These are phyloP conservation scores for Oncorhynchus clarkii DNA, from an alignment of 2,113 vertebrate genomes.

Conservation along the genomic window DNA sequence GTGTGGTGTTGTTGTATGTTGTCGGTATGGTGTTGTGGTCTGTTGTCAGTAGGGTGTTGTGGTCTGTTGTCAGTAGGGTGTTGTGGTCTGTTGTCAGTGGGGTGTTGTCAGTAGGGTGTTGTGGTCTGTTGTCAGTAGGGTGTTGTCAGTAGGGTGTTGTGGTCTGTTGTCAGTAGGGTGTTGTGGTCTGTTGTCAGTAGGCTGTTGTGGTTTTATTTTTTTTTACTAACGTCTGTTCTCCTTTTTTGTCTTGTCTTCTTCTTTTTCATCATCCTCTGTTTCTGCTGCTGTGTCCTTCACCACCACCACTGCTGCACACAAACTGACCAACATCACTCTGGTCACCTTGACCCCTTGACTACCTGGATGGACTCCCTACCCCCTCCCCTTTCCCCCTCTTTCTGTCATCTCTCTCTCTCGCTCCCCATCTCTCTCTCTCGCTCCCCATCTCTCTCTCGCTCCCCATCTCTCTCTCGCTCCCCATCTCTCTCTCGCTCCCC, in stretches of 20 bases:
- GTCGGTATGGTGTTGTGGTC: slow-evolving; percentile 26
- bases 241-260: slow-evolving; percentile 35
- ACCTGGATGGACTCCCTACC: slow-evolving; percentile 8
- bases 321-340: slow-evolving; percentile 16
- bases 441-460: background rate
- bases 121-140: no score
- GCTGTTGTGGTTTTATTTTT: background rate
- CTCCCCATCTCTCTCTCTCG: background rate
- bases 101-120: no score
- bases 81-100: no score
- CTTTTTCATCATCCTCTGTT: slow-evolving; percentile 57
- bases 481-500: no score
- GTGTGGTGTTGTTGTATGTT: background rate
- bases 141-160: no score
- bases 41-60: no score
- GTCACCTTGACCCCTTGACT: background rate
- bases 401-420: background rate
- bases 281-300: slow-evolving; percentile 21
- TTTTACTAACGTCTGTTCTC: slow-evolving; percentile 48
- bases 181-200: no score
- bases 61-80: no score
- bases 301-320: slow-evolving; percentile 13
- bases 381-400: background rate
- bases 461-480: no score
- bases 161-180: no score